Base-by-base conservation (phyloP, 2,113 vertebrate genomes). In the Triplophysa siluroides region DNA sequence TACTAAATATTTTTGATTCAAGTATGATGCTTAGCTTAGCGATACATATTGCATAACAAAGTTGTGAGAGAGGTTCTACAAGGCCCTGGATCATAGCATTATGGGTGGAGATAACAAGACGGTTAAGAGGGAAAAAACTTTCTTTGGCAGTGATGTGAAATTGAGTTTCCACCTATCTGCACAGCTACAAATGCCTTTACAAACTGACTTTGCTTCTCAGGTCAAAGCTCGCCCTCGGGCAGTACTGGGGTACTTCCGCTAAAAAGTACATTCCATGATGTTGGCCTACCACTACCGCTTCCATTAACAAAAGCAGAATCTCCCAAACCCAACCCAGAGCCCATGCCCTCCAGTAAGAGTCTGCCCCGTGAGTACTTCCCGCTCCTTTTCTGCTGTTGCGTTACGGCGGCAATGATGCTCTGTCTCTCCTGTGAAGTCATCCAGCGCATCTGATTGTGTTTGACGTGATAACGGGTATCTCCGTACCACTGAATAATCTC, bases 401-500 rank as follows among this genome's bases (percentile, higher is more conserved):
- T 64, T 62, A 90, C 18, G 43, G 64, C 83, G 2, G 70, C 45
- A 18, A 88, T 58, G 2, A 78, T 76, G 38, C 18, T 60, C 0
- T 47, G 23, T 75, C 86, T 77, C 50, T 90, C 84, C 64, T 88
- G 69, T 74, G 85, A 1, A 73, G 54, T 88, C 90, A 96, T 89
- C 95, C 95, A 95, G 81, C 89, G 82, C 23, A 95, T 91, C 67
- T 87, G 91, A 8, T 82, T 84, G 38, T 89, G 93, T 83, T 95
- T 96, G 29, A 96, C 62, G 43, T 90, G 88, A 56, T 96, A 95
- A 26, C 94, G 94, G 2, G 89, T 94, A 86, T 96, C 93, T 0
- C 91, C 87, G 65, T 93, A 96, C 95, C 95, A 96, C 79, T 95
- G 92, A 66, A 94, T 91, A 66, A 96, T 85, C 65, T 76, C 71